Base-by-base conservation (phyloP, 2,888 invertebrate genomes). In the Orthosia cruda region DNA sequence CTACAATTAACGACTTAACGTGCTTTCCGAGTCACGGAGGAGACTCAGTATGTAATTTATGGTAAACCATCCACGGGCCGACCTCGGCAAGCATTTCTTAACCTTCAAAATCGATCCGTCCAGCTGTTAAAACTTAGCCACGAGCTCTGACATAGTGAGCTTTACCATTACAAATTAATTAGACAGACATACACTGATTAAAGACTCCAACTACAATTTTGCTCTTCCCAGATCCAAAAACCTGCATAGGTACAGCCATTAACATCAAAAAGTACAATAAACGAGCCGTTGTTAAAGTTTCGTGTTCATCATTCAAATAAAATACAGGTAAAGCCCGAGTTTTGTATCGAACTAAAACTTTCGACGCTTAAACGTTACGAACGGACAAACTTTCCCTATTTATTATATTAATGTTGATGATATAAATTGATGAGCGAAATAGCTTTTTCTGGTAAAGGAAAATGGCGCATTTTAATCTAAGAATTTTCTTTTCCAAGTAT, bases 381-480 rank as follows among this genome's bases (percentile, higher is more conserved):
- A 70, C 64, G 23, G 58, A 74, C 66, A 23, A 85, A 85, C 73
- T 85, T 87, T 54, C 5, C 59, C 85, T 63, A 85, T 87, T 87
- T 77, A 75, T 85, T 79, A 84, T 87, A 82, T 82, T 85, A 82
- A 80, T 85, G 77, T 85, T 75, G 61, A 82, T 77, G 66, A 62
- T 74, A 82, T 79, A 77, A 84, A 85, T 72, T 82, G 62, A 65
- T 59, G 71, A 66, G 40, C 32, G n/a, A 70, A 77, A 85, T 81
- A 74, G 67, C 71, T 64, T 83, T 80, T 79, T 26, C 65, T 66
- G 79, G 75, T 74, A 54, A 61, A 55, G n/a, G 55, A 55, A 69
- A 69, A 68, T 62, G 26, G 40, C 12, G 40, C 4, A 47, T 73
- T 77, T 74, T 74, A 63, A 80, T 77, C 23, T n/a, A 3, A 18